Conservation (phyloP, 1,140 invertebrate genomes). For the Meteorus sp. region DNA sequence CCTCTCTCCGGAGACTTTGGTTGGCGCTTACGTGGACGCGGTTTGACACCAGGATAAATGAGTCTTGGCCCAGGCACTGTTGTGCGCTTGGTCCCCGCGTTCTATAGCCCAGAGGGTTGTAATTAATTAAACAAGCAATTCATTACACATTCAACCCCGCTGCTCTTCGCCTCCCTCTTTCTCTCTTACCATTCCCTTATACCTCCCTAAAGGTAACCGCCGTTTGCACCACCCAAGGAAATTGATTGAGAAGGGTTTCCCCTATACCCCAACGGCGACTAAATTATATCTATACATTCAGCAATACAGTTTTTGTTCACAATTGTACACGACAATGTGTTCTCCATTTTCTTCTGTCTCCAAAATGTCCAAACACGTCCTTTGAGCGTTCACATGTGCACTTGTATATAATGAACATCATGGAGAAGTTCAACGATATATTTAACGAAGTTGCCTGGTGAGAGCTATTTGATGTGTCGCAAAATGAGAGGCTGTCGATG, state of each 20-base stretch:
- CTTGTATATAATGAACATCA: no score
- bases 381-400: background rate
- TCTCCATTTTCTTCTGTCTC: background rate
- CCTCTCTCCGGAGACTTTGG: constrained; percentile 28
- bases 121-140: constrained; percentile 62
- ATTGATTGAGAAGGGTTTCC: constrained; percentile 56
- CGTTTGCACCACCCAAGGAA: constrained; percentile 45
- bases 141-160: constrained; percentile 58
- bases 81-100: constrained; percentile 22
- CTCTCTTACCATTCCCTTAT: background rate
- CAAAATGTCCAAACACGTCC: no score
- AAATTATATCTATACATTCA: background rate
- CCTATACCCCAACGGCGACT: background rate
- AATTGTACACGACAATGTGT: constrained; percentile 7
- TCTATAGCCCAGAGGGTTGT: constrained; percentile 48
- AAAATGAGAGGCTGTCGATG: constrained; percentile 53
- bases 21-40: constrained; percentile 28
- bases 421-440: no score
- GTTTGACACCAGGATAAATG: constrained; percentile 40
- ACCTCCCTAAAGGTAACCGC: constrained; percentile 41
- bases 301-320: constrained; percentile 7
- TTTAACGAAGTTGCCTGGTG: no score
- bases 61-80: constrained; percentile 38
- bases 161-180: constrained; percentile 7
- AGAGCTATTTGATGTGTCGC: constrained; percentile 11